Evolutionary conservation across 2,888 invertebrate species (phyloP).

Genomic region (Spilosoma lubricipeda): DNA sequence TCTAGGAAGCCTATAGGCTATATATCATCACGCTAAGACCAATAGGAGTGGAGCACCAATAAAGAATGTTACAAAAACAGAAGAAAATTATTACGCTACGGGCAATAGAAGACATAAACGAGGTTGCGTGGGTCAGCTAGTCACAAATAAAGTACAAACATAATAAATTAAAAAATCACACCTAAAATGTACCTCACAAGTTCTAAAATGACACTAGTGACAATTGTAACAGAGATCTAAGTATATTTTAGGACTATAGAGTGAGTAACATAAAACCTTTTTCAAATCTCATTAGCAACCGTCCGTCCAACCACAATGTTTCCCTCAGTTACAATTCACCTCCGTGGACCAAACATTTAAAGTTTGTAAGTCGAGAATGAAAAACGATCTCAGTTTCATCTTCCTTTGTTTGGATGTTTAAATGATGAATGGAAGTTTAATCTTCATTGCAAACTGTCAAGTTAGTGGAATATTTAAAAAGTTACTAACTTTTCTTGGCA

Average conservation of each 20-base stretch:
- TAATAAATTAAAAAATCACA: too few relatives aligned
- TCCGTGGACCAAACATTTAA: neutral
- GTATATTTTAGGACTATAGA: neutral
- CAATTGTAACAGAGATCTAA: too few relatives aligned
- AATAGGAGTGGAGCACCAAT: too few relatives aligned
- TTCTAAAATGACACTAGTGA: too few relatives aligned
- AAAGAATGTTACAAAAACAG: too few relatives aligned
- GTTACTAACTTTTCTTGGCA: neutral
- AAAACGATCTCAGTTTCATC: slow-evolving; percentile 1
- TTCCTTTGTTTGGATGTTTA: neutral
- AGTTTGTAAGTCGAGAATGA: neutral
- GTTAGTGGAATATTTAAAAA: neutral
- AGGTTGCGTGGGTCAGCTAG: too few relatives aligned
- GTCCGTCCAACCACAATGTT: slow-evolving; percentile 1
- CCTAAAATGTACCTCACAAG: too few relatives aligned
- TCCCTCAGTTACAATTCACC: neutral
- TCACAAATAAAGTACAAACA: too few relatives aligned
- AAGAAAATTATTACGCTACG: too few relatives aligned
- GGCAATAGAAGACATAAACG: too few relatives aligned
- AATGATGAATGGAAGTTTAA: slow-evolving; percentile 4
- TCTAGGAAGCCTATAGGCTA: too few relatives aligned
- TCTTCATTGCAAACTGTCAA: neutral
- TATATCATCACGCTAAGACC: too few relatives aligned
- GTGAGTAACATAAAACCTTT: neutral
- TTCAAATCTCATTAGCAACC: neutral